phyloP scores from a whole-genome alignment of 2,888 invertebrate genomes.

The Steromphala cineraria region DNA sequence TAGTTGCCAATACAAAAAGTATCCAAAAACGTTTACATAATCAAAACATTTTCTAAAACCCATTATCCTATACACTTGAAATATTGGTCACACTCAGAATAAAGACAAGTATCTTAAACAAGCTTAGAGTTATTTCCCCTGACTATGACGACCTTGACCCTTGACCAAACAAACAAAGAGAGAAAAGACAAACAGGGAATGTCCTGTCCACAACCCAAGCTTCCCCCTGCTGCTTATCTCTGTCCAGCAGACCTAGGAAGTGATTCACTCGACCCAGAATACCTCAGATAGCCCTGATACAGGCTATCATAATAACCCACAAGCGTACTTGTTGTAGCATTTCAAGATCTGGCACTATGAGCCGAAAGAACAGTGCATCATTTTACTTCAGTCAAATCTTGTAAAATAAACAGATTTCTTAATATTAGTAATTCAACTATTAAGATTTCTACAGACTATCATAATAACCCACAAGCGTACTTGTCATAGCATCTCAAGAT shows the following conservation, averaged over 20 bases:
- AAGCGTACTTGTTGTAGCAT: background rate
- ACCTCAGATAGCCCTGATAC: background rate
- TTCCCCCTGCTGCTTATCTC: background rate
- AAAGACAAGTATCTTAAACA: no score
- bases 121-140: no score
- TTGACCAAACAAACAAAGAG: background rate
- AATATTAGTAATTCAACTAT: no score
- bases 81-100: no score
- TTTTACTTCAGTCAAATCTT: no score
- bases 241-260: background rate
- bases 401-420: no score
- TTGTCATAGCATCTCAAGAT: background rate
- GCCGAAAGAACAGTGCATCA: no score
- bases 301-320: background rate
- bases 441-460: background rate
- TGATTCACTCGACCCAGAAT: background rate
- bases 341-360: no score
- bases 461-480: background rate
- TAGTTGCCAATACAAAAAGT: no score
- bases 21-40: no score
- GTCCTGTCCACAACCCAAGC: background rate
- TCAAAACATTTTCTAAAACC: no score
- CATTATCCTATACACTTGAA: no score
- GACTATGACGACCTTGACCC: background rate
- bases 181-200: background rate